Base-by-base conservation (phyloP, 2,888 invertebrate species). In the Ormyrus labotus region DNA sequence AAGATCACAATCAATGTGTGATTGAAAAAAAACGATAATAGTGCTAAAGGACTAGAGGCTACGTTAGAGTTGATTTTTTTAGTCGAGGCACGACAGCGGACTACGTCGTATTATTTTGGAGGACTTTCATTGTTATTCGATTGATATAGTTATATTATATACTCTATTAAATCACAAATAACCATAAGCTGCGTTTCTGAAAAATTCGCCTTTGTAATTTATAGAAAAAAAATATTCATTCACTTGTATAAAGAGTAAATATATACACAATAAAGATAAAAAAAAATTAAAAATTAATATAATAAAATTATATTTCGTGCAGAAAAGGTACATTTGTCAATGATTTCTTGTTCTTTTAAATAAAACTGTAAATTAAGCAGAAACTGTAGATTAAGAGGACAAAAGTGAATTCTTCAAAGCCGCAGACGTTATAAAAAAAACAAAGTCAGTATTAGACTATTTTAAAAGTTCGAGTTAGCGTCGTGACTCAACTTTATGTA, bases 11-110 rank as follows among this genome's bases (percentile, higher is more conserved):
- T 83, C 45, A 65, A 34, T 58, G 64, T 83, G 82, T 84, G 83
- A 86, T 85, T 83, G 84, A 82, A 84, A 84, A 78, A 83, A 85
- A 87, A 87, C 85, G 85, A 88, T 84, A 82, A 82, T 80, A 84
- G 86, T 88, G 87, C 87, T 88, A 88, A 84, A 86, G 85, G 90
- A 90, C 90, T 90, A 90, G 90, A 90, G 81, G 83, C 88, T 89
- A 88, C 82, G 74, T 82, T 82, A 80, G 78, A 79, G 51, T 80
- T 73, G 73, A 81, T 80, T 78, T 80, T 77, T 74, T 67, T 50
- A 79, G 82, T 77, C 73, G 82, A 80, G 79, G 73, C 79, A 80
- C 79, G 82, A 81, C 78, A 87, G 85, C 85, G 85, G 86, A 86
- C 75, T 84, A 82, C 84, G 83, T 72, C 80, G 55, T 47, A 80